Percentiles rank a stretch among this genome's conserved stretches.
Conservation (phyloP, 2,797 vertebrate genomes). For the Pachyuromys duprasi region DNA sequence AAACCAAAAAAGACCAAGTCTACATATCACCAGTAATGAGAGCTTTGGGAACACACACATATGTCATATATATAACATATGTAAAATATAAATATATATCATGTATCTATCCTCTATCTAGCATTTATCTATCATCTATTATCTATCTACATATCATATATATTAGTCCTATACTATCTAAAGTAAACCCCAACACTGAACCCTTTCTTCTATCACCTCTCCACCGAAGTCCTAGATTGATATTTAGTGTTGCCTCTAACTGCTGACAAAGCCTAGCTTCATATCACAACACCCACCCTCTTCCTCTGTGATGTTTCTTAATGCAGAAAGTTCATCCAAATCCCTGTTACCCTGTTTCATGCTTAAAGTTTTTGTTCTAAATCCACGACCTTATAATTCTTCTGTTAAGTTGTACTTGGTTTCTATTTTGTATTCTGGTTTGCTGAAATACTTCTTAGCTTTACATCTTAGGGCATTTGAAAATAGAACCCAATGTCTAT, state of each 20-base stretch:
- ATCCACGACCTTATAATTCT: neutral
- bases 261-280: neutral
- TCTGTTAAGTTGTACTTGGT: neutral
- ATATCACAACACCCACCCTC: neutral
- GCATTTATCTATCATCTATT: too few species aligned
- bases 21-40: too few species aligned
- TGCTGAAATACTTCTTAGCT: constrained; percentile 40
- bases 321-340: neutral
- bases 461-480: constrained; percentile 14
- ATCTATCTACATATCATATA: too few species aligned
- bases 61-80: too few species aligned
- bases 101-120: too few species aligned
- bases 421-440: constrained; percentile 3
- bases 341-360: neutral
- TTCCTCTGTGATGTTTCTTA: neutral
- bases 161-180: neutral
- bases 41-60: too few species aligned
- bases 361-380: neutral
- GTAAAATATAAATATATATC: too few species aligned
- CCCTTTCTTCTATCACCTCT: neutral
- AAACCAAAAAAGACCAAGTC: too few species aligned
- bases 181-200: neutral
- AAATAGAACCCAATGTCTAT: neutral
- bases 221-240: neutral
- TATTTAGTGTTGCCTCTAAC: neutral